These are phyloP conservation scores for Microchirus variegatus DNA, from an alignment of 2,797 vertebrate species.

Conservation along the genomic window DNA sequence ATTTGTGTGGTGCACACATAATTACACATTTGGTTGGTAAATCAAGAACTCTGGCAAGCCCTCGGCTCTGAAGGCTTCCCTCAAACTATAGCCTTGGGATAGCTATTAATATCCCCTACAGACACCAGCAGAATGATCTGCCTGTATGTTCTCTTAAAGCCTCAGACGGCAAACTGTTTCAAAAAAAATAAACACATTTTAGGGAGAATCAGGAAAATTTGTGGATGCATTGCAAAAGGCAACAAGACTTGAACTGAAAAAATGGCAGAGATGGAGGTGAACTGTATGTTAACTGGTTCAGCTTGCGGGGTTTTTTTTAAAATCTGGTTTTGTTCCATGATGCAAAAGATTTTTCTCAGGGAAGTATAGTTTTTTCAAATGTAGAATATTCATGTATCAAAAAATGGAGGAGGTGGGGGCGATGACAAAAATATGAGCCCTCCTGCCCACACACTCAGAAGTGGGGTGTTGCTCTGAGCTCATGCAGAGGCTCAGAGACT, in stretches of 20 bases:
- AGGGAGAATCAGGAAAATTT: slow-evolving; percentile 31
- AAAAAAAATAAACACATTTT: slow-evolving; percentile 26
- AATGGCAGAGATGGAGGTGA: slow-evolving; percentile 36
- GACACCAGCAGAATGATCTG: slow-evolving; percentile 69
- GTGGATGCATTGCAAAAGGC: slow-evolving; percentile 25
- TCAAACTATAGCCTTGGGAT: slow-evolving; percentile 83
- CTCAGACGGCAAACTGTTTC: slow-evolving; percentile 29
- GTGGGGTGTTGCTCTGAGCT: slow-evolving; percentile 54
- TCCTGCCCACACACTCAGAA: slow-evolving; percentile 51
- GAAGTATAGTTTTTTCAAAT: slow-evolving; percentile 28
- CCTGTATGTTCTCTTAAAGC: slow-evolving; percentile 55
- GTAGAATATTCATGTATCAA: slow-evolving; percentile 41
- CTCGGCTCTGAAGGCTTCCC: slow-evolving; percentile 76
- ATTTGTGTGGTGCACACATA: slow-evolving; percentile 82
- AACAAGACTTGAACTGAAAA: slow-evolving; percentile 46
- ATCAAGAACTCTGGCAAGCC: slow-evolving; percentile 80
- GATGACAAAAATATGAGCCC: slow-evolving; percentile 42
- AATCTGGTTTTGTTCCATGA: slow-evolving; percentile 37
- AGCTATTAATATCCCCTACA: slow-evolving; percentile 83
- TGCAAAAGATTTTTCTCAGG: slow-evolving; percentile 30
- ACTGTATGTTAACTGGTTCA: slow-evolving; percentile 21
- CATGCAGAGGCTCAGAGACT: slow-evolving; percentile 24
- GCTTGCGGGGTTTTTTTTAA: too few species aligned
- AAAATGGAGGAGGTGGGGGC: slow-evolving; percentile 13
- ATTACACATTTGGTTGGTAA: slow-evolving; percentile 84